These are phyloP conservation scores for Jaculus jaculus DNA, from an alignment of 2,113 vertebrate genomes.

Conservation along the genomic window DNA sequence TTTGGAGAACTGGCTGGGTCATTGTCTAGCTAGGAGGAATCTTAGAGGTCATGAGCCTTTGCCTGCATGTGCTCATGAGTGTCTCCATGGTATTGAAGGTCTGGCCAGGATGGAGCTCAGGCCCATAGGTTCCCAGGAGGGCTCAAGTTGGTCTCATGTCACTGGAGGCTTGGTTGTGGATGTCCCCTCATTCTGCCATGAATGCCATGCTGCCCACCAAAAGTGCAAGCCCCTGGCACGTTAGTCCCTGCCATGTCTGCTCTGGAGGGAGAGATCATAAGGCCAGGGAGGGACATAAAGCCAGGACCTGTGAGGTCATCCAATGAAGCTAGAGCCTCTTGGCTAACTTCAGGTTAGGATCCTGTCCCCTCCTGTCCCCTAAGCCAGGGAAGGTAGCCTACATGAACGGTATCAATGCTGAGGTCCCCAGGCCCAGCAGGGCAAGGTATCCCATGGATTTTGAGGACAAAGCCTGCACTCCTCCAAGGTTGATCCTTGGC, in stretches of 20 bases:
- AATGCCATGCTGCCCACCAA: neutral
- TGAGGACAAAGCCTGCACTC: neutral
- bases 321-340: constrained; percentile 35
- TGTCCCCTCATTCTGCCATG: neutral
- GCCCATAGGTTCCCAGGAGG: neutral
- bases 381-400: constrained; percentile 27
- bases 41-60: neutral
- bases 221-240: too few relatives aligned
- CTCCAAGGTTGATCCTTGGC: neutral
- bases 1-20: neutral
- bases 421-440: neutral
- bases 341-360: constrained; percentile 36
- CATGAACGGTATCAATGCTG: constrained; percentile 28
- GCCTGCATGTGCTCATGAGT: neutral
- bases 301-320: constrained; percentile 25
- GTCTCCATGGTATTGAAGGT: neutral
- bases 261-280: neutral
- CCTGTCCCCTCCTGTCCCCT: neutral
- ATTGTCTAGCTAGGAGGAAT: neutral
- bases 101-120: neutral
- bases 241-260: neutral
- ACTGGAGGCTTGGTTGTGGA: neutral
- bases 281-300: neutral
- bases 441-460: neutral
- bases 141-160: accelerated